Conservation (phyloP, 1,140 invertebrate genomes). For the Tetragonula clypearis region DNA sequence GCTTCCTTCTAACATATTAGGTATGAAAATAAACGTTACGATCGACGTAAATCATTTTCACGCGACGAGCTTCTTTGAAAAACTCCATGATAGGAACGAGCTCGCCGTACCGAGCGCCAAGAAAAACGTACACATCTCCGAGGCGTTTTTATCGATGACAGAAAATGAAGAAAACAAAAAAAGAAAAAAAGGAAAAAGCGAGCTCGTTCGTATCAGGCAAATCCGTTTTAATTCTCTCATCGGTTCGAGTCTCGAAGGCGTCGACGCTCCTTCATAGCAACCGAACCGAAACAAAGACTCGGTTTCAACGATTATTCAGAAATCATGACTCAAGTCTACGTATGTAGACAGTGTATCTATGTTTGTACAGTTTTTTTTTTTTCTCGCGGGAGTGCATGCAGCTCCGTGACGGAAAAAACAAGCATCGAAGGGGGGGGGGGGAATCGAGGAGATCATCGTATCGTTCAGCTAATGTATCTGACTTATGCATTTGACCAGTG, state of each 20-base stretch:
- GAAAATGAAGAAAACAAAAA: background rate
- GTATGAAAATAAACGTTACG: background rate
- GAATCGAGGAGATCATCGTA: conserved; percentile 10
- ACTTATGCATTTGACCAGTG: background rate
- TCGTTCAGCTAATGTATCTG: background rate
- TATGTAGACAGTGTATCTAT: conserved; percentile 21
- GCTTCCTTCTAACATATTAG: background rate
- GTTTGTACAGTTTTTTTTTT: conserved; percentile 36
- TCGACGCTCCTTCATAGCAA: conserved; percentile 43
- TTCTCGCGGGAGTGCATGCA: conserved; percentile 30
- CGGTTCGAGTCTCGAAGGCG: background rate
- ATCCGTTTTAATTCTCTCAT: conserved; percentile 1
- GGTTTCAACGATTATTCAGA: conserved; percentile 65
- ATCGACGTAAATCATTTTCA: background rate
- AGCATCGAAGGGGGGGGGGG: background rate
- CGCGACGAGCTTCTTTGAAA: background rate
- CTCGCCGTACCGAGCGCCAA: too few species aligned
- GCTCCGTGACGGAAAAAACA: conserved; percentile 23
- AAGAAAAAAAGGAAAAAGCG: background rate
- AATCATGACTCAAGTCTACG: conserved; percentile 64
- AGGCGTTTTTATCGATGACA: background rate
- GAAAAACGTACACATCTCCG: background rate
- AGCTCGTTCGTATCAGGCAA: background rate
- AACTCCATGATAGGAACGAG: background rate
- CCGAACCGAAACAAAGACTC: conserved; percentile 51